Base-by-base conservation (phyloP, 2,113 vertebrate genomes). In the Brevimyrus niger region DNA sequence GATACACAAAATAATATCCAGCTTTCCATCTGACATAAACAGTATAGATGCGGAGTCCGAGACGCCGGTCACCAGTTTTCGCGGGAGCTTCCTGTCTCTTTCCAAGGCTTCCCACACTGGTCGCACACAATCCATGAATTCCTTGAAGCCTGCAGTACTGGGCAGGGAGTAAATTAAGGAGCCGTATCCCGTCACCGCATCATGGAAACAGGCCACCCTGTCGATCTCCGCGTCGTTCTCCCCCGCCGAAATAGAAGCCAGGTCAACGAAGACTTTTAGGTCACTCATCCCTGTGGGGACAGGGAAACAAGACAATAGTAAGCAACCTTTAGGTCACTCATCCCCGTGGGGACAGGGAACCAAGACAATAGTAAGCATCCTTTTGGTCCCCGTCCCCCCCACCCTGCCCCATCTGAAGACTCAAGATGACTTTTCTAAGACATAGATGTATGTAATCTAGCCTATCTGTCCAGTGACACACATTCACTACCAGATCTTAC, bases 201-300 rank as follows among this genome's bases (percentile, higher is more conserved):
- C 95, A 3, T 95, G 94, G 91, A 96, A 96, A 91, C 93, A 94
- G 38, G 93, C 94, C 86, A 96, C 93, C 88, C 92, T 93, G 91
- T 96, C 96, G 27, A 94, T 95, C 92, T 96, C 95, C 0, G 89
- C 48, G 93, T 95, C 96, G 27, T 95, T 96, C 92, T 96, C 96
- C 87, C 96, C 96, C 4, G 95, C 96, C 80, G 95, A 95, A 90
- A 96, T 96, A 31, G 94, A 93, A 0, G 95, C 95, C 73, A 96
- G 92, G 0, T 96, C 95, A 2, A 95, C 95, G 73, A 95, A 96
- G 31, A 95, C 94, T 88, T 96, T 95, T 89, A 96, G 89, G 0
- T 96, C 95, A 11, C 94, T 95, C 92, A 94, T 93, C 42, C 90
- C 96, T 96, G 90, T 35, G 3, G 4, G 88, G 17, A 50, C 15